Conservation (phyloP, 2,113 vertebrate species). For the Callorhinus ursinus region DNA sequence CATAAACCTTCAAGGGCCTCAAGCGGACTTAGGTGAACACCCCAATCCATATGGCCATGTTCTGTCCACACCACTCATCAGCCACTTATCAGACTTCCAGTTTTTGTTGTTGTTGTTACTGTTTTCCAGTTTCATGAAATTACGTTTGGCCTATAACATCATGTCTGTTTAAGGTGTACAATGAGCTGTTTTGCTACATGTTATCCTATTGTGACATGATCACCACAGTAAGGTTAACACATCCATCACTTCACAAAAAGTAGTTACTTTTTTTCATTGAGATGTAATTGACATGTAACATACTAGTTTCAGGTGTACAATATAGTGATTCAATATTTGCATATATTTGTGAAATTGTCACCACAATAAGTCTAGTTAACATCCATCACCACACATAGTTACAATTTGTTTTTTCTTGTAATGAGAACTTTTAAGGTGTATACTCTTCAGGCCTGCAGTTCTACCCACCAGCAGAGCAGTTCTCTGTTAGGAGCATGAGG, state of each 20-base stretch:
- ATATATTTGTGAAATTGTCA: neutral
- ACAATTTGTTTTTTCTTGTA: neutral
- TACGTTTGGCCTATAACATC: neutral
- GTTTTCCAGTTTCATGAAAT: neutral
- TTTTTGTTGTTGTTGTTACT: neutral
- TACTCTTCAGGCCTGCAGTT: neutral
- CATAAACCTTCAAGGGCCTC: neutral
- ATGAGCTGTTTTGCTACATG: neutral
- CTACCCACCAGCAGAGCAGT: neutral
- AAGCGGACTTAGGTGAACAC: neutral
- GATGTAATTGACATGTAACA: neutral
- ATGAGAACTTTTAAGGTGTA: neutral
- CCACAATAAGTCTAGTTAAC: neutral
- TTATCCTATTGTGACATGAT: neutral
- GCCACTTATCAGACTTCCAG: neutral
- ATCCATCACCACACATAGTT: neutral
- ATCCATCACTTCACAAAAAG: neutral
- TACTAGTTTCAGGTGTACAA: neutral
- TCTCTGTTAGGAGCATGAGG: neutral
- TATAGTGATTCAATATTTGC: neutral
- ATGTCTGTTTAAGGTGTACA: neutral
- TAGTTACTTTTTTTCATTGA: neutral
- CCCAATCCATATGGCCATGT: neutral
- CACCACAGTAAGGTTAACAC: neutral
- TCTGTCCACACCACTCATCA: neutral